Evolutionary conservation across 2,888 invertebrate genomes (phyloP), one percentile per base, ranked within the genome.

Genomic region (Chloroclystis v-ata): DNA sequence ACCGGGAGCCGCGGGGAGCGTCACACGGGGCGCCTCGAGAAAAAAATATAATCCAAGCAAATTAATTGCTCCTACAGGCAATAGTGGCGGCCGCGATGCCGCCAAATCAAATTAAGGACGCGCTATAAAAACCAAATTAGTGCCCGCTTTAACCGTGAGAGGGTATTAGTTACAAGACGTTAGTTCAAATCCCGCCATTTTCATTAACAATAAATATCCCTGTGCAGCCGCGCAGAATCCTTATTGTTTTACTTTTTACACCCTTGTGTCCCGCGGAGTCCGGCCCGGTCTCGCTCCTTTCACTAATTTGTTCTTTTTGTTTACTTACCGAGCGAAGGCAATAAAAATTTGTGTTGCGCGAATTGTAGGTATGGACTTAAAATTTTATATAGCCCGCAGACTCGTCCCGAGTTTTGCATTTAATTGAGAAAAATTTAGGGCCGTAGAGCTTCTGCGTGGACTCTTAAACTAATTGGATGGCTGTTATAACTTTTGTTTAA

Each of bases 81-180:
- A 82, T 85, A 86, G 83, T 84, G 81, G 78, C 69, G 80, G 82
- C 81, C 78, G 82, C 82, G 82, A 82, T 80, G 84, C 86, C 82
- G 88, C 88, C 88, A 86, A 89, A 87, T 88, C 89, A 87, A 88
- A 89, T 89, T 88, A 89, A 86, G 83, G 78, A 82, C 78, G 80
- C 86, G 85, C 87, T 86, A 84, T 89, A 89, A 89, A 89, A 89
- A 89, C 86, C 87, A 88, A 89, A 89, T 89, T 89, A 89, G 88
- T 87, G 86, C 82, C 79, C 86, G 86, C 82, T 86, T 86, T 85
- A 88, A 82, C 84, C 84, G 86, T 85, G 83, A 83, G 86, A 81
- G 85, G 83, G 89, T 79, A 85, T 86, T 85, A 87, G 88, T 85
- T 85, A 85, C 87, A 88, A 89, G 88, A 89, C 87, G 87, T 87